Evolutionary conservation across 2,888 invertebrate genomes (phyloP).

Genomic region (Stenodema calcarata): DNA sequence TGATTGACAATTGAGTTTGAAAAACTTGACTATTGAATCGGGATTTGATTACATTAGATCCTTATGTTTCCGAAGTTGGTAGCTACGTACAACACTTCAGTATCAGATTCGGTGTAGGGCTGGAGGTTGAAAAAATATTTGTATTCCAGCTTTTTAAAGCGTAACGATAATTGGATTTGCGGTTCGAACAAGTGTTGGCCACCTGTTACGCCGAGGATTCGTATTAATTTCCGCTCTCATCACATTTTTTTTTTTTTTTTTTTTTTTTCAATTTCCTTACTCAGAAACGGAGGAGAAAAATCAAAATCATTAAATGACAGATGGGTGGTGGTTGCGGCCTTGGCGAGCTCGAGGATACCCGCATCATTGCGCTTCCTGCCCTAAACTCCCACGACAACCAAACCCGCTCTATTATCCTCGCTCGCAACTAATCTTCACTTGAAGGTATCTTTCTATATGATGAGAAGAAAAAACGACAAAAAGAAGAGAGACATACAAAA

Average conservation of each 20-base stretch:
- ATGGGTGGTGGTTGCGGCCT: neutral
- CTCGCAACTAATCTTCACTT: neutral
- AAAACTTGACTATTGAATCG: too few relatives aligned
- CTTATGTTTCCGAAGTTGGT: too few relatives aligned
- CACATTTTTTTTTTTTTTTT: too few relatives aligned
- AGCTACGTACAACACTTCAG: too few relatives aligned
- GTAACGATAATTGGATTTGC: neutral
- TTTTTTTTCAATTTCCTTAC: too few relatives aligned
- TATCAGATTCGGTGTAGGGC: too few relatives aligned
- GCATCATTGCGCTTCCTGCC: neutral
- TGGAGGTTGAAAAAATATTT: too few relatives aligned
- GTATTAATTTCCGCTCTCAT: too few relatives aligned
- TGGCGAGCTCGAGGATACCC: neutral
- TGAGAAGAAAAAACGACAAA: neutral
- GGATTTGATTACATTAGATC: too few relatives aligned
- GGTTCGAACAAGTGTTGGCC: neutral
- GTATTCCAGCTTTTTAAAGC: neutral
- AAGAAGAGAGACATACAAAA: neutral
- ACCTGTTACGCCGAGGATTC: too few relatives aligned
- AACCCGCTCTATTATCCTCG: neutral
- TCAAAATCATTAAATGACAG: neutral
- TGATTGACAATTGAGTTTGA: too few relatives aligned
- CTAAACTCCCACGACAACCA: neutral
- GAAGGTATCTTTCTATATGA: neutral
- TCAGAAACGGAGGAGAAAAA: neutral